Conservation (phyloP, 2,888 invertebrate genomes). For the Leucoptera coffeella region DNA sequence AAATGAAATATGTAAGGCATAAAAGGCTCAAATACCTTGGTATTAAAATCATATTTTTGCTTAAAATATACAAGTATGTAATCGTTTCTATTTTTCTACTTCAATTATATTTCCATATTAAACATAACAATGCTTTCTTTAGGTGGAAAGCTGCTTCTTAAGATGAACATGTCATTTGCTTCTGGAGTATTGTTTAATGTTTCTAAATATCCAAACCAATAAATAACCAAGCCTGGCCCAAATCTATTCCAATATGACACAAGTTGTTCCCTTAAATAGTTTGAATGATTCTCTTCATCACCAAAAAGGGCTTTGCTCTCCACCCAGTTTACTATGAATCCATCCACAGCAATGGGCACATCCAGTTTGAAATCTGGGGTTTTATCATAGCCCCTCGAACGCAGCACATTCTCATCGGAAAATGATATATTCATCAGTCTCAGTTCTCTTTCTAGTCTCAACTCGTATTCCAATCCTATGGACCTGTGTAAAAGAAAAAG, state of each 20-base stretch:
- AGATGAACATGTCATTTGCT: constrained; percentile 55
- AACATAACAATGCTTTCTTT: constrained; percentile 39
- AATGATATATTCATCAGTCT: constrained; percentile 35
- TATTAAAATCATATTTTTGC: no score
- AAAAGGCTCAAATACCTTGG: no score
- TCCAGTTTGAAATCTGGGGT: constrained; percentile 91
- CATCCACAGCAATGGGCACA: constrained; percentile 80
- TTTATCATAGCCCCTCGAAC: constrained; percentile 85
- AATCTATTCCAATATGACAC: constrained; percentile 90
- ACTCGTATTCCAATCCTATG: constrained; percentile 82
- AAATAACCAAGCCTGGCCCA: constrained; percentile 90
- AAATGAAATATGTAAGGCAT: no score
- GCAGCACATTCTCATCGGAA: constrained; percentile 71
- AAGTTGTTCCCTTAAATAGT: constrained; percentile 78
- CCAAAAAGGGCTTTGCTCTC: constrained; percentile 96
- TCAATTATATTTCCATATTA: constrained; percentile 14
- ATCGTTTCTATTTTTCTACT: not conserved
- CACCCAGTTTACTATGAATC: constrained; percentile 87
- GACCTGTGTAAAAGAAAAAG: constrained; percentile 28
- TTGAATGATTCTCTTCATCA: constrained; percentile 72
- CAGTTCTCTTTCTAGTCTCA: constrained; percentile 61
- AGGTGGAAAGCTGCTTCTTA: constrained; percentile 48
- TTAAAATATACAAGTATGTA: no score
- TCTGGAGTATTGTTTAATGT: constrained; percentile 60
- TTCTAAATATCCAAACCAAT: constrained; percentile 89